Percentiles rank a stretch among this genome's conserved stretches.
These are phyloP conservation scores for Lithodes maja DNA, from an alignment of 2,888 invertebrate species.

Conservation along the genomic window DNA sequence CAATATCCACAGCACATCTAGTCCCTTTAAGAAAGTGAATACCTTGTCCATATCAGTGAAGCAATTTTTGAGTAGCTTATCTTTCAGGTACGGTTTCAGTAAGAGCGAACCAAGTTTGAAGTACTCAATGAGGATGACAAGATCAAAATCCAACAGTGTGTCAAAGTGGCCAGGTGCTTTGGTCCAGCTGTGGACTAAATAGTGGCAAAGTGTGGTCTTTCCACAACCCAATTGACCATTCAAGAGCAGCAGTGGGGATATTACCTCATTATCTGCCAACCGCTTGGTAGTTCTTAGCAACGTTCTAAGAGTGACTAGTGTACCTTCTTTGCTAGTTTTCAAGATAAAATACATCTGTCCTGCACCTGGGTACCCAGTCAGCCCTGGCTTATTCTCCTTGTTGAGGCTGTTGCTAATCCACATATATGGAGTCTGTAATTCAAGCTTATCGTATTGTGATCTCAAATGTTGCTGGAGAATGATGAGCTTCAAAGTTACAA, in stretches of 20 bases:
- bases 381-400: neutral
- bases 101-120: neutral
- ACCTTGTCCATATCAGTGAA: neutral
- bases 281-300: neutral
- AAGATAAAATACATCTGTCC: neutral
- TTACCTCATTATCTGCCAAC: neutral
- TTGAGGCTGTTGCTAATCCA: neutral
- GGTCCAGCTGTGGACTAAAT: neutral
- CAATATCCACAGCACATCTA: conserved; percentile 5
- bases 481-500: neutral
- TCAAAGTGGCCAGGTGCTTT: neutral
- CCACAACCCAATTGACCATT: neutral
- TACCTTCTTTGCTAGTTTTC: neutral
- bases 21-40: neutral
- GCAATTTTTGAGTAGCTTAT: neutral
- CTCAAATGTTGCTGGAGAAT: neutral
- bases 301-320: neutral
- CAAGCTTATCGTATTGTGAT: neutral
- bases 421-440: neutral
- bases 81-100: neutral
- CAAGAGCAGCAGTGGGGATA: neutral
- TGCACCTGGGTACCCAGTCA: neutral
- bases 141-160: neutral
- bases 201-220: neutral
- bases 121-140: neutral